Conservation (phyloP, 1,140 invertebrate species). For the Zaprionus lachaisei region DNA sequence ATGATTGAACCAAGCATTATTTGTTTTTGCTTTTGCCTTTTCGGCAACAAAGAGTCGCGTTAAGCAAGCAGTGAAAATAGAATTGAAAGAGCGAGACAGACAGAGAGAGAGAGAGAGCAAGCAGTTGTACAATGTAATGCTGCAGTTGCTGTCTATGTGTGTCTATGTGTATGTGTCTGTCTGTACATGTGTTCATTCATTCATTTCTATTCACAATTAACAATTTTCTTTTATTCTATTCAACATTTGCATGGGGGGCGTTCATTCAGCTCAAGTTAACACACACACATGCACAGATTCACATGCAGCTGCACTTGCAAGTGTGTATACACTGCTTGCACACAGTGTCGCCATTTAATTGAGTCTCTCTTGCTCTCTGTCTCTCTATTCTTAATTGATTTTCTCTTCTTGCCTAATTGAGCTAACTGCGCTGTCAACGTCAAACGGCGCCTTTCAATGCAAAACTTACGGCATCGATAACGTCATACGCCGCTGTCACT, state of each 20-base stretch:
- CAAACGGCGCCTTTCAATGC: conserved; percentile 45
- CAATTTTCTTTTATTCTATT: conserved; percentile 4
- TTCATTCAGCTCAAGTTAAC: conserved; percentile 35
- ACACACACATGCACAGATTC: conserved; percentile 9
- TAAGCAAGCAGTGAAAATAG: conserved; percentile 16
- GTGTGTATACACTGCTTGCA: not conserved
- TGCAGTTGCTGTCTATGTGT: not conserved
- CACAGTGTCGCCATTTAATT: conserved; percentile 6
- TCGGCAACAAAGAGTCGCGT: conserved; percentile 24
- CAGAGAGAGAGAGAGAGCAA: not conserved
- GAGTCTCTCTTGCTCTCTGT: not conserved
- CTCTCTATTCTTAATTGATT: conserved; percentile 16
- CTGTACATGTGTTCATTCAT: conserved; percentile 16
- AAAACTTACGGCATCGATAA: conserved; percentile 71
- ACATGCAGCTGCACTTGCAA: not conserved
- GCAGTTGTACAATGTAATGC: conserved; percentile 13
- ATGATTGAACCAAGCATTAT: conserved; percentile 32
- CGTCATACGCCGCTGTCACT: conserved; percentile 43
- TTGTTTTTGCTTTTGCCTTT: conserved; percentile 6
- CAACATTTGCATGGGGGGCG: conserved; percentile 6
- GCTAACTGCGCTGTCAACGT: conserved; percentile 21
- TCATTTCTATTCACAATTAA: conserved; percentile 30
- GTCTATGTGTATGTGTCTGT: no score
- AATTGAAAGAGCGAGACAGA: not conserved
- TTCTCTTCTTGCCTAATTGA: conserved; percentile 31